Evolutionary conservation across 1,140 invertebrate species (phyloP), one percentile per base, ranked within the genome.

Genomic region (Drosophila auraria): DNA sequence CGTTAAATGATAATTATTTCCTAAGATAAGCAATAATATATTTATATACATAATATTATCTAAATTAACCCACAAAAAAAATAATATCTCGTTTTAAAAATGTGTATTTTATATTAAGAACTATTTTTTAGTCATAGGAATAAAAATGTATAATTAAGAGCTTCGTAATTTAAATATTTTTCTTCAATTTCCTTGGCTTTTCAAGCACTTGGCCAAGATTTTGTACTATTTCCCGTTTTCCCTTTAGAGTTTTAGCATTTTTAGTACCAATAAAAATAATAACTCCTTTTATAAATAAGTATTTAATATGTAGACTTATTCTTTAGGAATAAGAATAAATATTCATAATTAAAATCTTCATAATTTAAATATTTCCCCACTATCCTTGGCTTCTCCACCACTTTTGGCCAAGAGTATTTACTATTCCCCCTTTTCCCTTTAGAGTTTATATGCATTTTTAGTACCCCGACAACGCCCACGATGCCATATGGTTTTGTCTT

Each of bases 391-490:
- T 20, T 33, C 20, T 20, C 23, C 45, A 20, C 2, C 15, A 3
- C 15, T 14, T 5, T 14, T 3, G 11, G 3, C 5, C 23, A 4
- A 61, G 30, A 17, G 42, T 38, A 63, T 64, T 33, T 25, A 3
- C 8, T 5, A 27, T 42, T 17, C 27, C 69, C 23, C 33, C 8
- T 27, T 47, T 63, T 27, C 14, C 12, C 7, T 12, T 5, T 14
- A 25, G 12, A 25, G 3, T 20, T 27, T 12, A 20, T 12, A 30
- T 45, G 44, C 15, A 17, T 25, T 27, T 64, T 30, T 23, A 23
- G 20, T 59, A 15, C 20, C 77, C 58, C 61, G 15, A 79, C 80
- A 14, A 83, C 80, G 58, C 77, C 65, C 23, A 17, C 38, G 42
- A 45, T 12, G 14, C 27, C 50, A 49, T 33, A 56, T 53, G 30